Conservation (phyloP, 2,797 vertebrate species). For the Pangasius sanitwongsei region DNA sequence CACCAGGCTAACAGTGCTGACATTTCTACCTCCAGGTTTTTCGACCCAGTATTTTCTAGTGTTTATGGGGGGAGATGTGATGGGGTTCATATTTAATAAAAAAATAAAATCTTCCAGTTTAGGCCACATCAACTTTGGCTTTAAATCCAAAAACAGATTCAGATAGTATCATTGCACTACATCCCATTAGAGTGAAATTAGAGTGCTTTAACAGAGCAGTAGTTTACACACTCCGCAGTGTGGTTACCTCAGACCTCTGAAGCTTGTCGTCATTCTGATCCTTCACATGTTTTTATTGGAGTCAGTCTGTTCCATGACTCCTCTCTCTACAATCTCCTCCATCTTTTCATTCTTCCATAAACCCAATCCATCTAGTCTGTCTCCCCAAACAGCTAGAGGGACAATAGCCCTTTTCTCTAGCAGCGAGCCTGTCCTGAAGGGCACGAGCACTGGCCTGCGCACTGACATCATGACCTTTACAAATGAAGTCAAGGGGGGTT, state of each 20-base stretch:
- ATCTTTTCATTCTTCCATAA: constrained; percentile 42
- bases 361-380: constrained; percentile 56
- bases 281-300: constrained; percentile 25
- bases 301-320: constrained; percentile 51
- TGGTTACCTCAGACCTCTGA: not conserved
- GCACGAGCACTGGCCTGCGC: constrained; percentile 54
- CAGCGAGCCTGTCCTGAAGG: constrained; percentile 63
- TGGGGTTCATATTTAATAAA: not conserved
- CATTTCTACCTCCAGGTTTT: not conserved
- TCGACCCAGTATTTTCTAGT: not conserved
- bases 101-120: not conserved
- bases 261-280: constrained; percentile 26
- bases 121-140: too few relatives aligned
- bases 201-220: not conserved
- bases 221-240: not conserved
- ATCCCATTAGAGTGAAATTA: not conserved
- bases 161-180: not conserved
- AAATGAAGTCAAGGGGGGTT: constrained; percentile 14
- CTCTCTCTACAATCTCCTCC: constrained; percentile 22
- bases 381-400: constrained; percentile 54
- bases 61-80: not conserved
- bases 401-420: constrained; percentile 71
- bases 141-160: not conserved
- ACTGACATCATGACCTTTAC: constrained; percentile 53
- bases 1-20: not conserved